Percentiles rank a stretch among this genome's conserved stretches.
phyloP scores from a whole-genome alignment of 2,113 vertebrate species.

The Alosa alosa region DNA sequence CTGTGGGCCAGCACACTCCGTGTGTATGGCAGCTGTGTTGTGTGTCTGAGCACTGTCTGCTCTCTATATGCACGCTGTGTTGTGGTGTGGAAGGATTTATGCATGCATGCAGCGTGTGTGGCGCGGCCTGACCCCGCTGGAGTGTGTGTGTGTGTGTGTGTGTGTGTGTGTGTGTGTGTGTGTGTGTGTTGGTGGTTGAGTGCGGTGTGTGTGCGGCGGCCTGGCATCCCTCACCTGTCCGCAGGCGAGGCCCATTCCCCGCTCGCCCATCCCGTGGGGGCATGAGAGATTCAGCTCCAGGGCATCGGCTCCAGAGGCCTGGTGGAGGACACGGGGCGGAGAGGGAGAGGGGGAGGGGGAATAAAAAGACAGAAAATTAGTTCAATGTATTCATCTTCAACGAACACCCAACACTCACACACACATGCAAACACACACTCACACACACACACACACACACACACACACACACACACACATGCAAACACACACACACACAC shows the following conservation, averaged over 20 bases:
- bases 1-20: neutral
- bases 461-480: neutral
- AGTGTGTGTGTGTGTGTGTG: slow-evolving; percentile 27
- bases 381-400: slow-evolving; percentile 30
- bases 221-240: slow-evolving; percentile 74
- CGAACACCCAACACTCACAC: neutral
- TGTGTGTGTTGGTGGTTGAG: neutral
- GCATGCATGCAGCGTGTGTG: slow-evolving; percentile 20
- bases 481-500: neutral
- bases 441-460: neutral
- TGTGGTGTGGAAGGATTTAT: neutral
- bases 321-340: slow-evolving; percentile 27
- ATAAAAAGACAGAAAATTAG: slow-evolving; percentile 47
- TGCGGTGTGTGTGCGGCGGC: neutral
- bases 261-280: slow-evolving; percentile 95
- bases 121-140: slow-evolving; percentile 46
- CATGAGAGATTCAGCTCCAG: slow-evolving; percentile 95
- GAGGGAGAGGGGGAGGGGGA: neutral
- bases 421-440: neutral
- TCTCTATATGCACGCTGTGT: neutral
- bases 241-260: slow-evolving; percentile 85
- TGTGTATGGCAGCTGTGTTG: neutral
- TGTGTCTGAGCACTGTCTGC: neutral
- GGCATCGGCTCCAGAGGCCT: slow-evolving; percentile 90
- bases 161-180: neutral